Evolutionary conservation across 2,797 vertebrate genomes (phyloP), one percentile per base, ranked within the genome.

Genomic region (Morelia viridis): DNA sequence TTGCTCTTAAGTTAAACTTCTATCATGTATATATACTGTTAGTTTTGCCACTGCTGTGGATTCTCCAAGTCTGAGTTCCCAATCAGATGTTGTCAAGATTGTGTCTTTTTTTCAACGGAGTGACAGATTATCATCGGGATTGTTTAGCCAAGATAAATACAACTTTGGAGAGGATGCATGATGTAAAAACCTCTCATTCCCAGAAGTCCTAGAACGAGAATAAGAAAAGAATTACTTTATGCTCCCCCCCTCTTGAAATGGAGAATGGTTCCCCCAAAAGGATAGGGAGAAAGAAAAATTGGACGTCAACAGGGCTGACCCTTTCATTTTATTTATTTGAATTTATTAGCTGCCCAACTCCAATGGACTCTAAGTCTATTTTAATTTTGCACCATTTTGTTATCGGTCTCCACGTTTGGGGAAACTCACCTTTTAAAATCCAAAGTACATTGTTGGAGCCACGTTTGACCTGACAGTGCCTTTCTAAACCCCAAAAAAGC

Each of bases 371-470:
- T 50, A 7, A 50, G 92, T 50, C 46, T 88, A 13, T 28, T 85
- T 85, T 93, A 2, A 0, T 31, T 95, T 90, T 85, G 28, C 7
- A 4, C 17, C 85, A 56, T 93, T 24, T 84, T 50, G 85, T 57
- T 58, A 93, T 84, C 56, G 46, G 89, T 12, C 31, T 31, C 84
- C 6, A 4, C 26, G 5, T 91, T 93, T 90, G 58, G 31, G 12
- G 92, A 64, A 88, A 88, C 15, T 85, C 86, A 24, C 10, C 10
- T 92, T 50, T 41, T 41, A 41, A 92, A 92, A 88, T 60, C 71
- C 58, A 84, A 57, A 83, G 65, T 24, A 28, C 2, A 57, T 9
- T 5, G 22, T 24, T 19, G 9, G 76, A 60, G 22, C 62, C 57
- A 65, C 62, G 22, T 64, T 41, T 85, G 76, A 89, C 90, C 87